Conservation (phyloP, 2,888 invertebrate species). For the Anorthoa munda region DNA sequence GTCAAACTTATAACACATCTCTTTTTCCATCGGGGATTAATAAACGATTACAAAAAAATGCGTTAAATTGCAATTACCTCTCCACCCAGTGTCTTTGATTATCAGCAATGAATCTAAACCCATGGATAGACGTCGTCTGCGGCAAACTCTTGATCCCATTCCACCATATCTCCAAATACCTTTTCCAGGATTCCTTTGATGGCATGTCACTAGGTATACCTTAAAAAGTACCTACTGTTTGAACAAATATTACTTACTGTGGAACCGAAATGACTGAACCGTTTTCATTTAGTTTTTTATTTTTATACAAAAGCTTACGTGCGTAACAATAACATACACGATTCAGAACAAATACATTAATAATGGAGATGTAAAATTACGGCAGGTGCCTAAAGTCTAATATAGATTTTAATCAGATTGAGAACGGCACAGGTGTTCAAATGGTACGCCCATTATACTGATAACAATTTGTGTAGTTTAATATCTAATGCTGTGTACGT, state of each 20-base stretch:
- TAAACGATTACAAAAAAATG: background rate
- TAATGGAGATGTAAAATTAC: constrained; percentile 56
- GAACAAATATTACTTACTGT: background rate
- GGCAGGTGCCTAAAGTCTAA: constrained; percentile 52
- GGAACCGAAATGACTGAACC: constrained; percentile 35
- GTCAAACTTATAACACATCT: no score
- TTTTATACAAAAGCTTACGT: constrained; percentile 60
- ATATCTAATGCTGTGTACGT: constrained; percentile 8
- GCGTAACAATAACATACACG: constrained; percentile 53
- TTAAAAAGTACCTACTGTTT: background rate
- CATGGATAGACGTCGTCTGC: constrained; percentile 92
- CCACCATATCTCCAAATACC: constrained; percentile 87
- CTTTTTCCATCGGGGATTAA: no score
- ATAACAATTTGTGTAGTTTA: constrained; percentile 43
- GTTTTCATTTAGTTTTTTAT: constrained; percentile 39
- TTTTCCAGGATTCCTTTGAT: constrained; percentile 72
- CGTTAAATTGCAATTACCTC: constrained; percentile 82
- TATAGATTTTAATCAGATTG: constrained; percentile 74
- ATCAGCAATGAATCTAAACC: constrained; percentile 92
- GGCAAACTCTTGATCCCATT: constrained; percentile 86
- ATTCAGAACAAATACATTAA: constrained; percentile 55
- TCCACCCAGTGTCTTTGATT: constrained; percentile 92
- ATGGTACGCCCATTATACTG: constrained; percentile 54
- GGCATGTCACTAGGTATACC: constrained; percentile 66
- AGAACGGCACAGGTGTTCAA: constrained; percentile 75